A percentile compares a stretch with the other conserved stretches of the same genome.
phyloP scores from a whole-genome alignment of 2,797 vertebrate genomes.

The Spinus pinus region DNA sequence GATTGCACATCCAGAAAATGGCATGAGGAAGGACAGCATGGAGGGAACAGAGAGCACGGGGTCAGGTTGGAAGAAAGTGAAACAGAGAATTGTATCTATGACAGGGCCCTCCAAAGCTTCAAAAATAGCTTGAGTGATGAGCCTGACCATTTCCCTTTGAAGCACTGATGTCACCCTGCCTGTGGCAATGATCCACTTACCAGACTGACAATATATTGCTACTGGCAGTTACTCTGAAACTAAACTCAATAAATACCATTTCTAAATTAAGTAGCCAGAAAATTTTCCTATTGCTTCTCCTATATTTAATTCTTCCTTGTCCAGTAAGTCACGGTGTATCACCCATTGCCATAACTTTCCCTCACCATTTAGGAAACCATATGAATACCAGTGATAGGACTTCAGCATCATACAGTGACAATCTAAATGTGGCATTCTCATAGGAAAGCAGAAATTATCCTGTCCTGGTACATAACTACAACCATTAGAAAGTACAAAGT shows the following conservation, averaged over 20 bases:
- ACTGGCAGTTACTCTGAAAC: constrained; percentile 19
- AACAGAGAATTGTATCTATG: not conserved
- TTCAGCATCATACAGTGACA: not conserved
- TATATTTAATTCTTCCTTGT: constrained; percentile 11
- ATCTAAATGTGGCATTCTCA: not conserved
- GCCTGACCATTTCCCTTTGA: constrained; percentile 14
- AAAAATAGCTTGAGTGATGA: not conserved
- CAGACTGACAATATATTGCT: not conserved
- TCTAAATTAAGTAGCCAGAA: constrained; percentile 21
- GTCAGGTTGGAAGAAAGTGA: not conserved
- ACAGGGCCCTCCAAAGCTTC: not conserved
- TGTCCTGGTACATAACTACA: not conserved
- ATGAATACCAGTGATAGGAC: not conserved
- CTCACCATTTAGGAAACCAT: not conserved
- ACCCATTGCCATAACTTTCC: not conserved
- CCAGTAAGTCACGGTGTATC: not conserved
- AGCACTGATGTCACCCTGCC: not conserved
- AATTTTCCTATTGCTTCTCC: constrained; percentile 17
- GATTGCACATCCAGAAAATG: not conserved
- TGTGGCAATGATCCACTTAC: constrained; percentile 13
- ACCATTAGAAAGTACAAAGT: not conserved
- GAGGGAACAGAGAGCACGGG: not conserved
- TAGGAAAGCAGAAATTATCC: not conserved
- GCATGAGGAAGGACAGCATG: not conserved
- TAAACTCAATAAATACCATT: constrained; percentile 27